Percentiles rank a stretch among this genome's conserved stretches.
Evolutionary conservation across 1,140 invertebrate genomes (phyloP).

Genomic region (Drosophila bifasciata): DNA sequence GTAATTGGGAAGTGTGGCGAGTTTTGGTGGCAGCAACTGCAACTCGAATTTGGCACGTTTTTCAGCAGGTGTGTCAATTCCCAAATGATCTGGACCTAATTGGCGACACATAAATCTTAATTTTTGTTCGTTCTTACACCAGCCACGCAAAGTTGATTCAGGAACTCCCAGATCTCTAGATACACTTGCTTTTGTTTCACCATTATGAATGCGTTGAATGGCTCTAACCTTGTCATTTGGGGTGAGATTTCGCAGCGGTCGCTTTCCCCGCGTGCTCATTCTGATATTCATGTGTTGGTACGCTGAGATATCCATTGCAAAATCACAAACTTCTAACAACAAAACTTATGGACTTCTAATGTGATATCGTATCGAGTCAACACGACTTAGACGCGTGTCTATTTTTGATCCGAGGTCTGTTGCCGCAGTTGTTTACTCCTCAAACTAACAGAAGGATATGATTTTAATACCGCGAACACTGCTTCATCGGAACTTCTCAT

Average conservation of each 20-base stretch:
- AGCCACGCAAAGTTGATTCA: slow-evolving; percentile 91
- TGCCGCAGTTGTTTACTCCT: slow-evolving; percentile 73
- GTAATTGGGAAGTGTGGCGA: slow-evolving; percentile 57
- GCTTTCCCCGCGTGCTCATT: slow-evolving; percentile 87
- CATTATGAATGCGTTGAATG: slow-evolving; percentile 91
- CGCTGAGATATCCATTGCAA: slow-evolving; percentile 78
- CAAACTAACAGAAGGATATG: slow-evolving; percentile 80
- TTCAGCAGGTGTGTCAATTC: slow-evolving; percentile 84
- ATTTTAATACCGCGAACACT: slow-evolving; percentile 47
- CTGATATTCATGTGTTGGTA: slow-evolving; percentile 83
- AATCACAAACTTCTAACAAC: slow-evolving; percentile 86
- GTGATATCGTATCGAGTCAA: not conserved
- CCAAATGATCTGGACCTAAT: slow-evolving; percentile 86
- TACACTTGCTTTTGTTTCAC: slow-evolving; percentile 92
- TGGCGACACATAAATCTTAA: slow-evolving; percentile 89
- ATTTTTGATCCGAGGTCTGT: slow-evolving; percentile 40
- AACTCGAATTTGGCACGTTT: slow-evolving; percentile 82
- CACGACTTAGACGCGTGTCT: slow-evolving; percentile 9
- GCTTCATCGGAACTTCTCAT: slow-evolving; percentile 37
- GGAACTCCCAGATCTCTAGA: slow-evolving; percentile 92
- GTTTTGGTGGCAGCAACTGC: slow-evolving; percentile 76
- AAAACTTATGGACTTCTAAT: slow-evolving; percentile 76
- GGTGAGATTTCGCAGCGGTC: slow-evolving; percentile 88
- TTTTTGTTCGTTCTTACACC: slow-evolving; percentile 93
- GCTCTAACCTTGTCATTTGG: slow-evolving; percentile 91